Evolutionary conservation across 2,888 invertebrate genomes (phyloP), one percentile per base, ranked within the genome.

Genomic region (Dicyrtomina minuta): DNA sequence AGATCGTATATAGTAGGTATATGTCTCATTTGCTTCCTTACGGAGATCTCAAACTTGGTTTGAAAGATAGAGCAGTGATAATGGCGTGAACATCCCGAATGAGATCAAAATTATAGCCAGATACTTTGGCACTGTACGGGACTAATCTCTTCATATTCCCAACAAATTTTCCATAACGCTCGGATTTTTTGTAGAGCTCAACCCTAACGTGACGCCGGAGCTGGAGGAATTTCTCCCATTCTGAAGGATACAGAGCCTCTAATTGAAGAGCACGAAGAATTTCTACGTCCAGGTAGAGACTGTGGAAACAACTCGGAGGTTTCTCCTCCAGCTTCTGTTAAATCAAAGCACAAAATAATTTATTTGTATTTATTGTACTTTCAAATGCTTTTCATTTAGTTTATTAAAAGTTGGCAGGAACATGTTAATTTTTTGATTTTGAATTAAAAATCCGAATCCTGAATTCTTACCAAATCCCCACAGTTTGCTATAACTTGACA

Each of bases 401-500:
- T n/a, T n/a, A n/a, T n/a, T n/a, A n/a, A n/a, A n/a, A n/a, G n/a
- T n/a, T n/a, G n/a, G n/a, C n/a, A n/a, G n/a, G n/a, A n/a, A n/a
- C n/a, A n/a, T n/a, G n/a, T n/a, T n/a, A n/a, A 20, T 20, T 20
- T 51, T 17, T 13, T 6, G 84, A 22, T 83, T 81, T 79, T 91
- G 91, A 0, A 83, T 26, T 15, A 13, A 26, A 56, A 8, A 59
- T 33, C n/a, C n/a, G n/a, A n/a, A n/a, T n/a, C n/a, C n/a, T n/a
- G n/a, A n/a, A n/a, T n/a, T n/a, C n/a, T n/a, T n/a, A n/a, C n/a
- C n/a, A n/a, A n/a, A n/a, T n/a, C n/a, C n/a, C n/a, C n/a, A n/a
- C n/a, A n/a, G n/a, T n/a, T n/a, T n/a, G n/a, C n/a, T n/a, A n/a
- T n/a, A n/a, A n/a, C n/a, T n/a, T n/a, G n/a, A n/a, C n/a, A n/a